Percentiles rank a stretch among this genome's conserved stretches.
These are phyloP conservation scores for Phasianus colchicus DNA, from an alignment of 2,113 vertebrate genomes.

Conservation along the genomic window DNA sequence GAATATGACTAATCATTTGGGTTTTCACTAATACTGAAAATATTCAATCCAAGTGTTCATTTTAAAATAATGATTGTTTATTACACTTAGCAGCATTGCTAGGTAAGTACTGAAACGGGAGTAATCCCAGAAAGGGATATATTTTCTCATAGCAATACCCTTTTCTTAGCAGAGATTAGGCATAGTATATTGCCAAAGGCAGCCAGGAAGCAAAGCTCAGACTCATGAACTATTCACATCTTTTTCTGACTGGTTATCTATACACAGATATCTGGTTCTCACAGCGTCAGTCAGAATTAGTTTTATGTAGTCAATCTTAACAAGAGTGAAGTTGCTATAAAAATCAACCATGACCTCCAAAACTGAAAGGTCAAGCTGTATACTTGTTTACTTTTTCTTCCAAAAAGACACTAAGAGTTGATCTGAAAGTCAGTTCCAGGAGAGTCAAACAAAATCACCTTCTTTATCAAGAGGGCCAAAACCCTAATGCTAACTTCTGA, in stretches of 20 bases:
- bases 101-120: background rate
- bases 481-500: background rate
- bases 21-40: too few relatives aligned
- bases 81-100: background rate
- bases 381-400: background rate
- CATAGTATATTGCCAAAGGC: slow-evolving; percentile 5
- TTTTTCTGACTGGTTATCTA: slow-evolving; percentile 5
- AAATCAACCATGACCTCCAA: background rate
- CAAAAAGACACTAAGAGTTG: background rate
- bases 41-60: background rate
- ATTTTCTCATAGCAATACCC: background rate
- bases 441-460: background rate
- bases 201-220: background rate
- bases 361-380: background rate
- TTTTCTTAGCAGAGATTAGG: background rate
- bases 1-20: background rate
- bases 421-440: background rate
- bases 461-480: background rate
- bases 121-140: background rate
- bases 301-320: background rate
- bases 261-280: background rate
- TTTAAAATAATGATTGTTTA: background rate
- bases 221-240: background rate
- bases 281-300: background rate
- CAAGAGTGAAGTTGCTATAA: slow-evolving; percentile 43